Base-by-base conservation (phyloP, 2,797 vertebrate species). In the Ctenochaetus hawaiiensis region DNA sequence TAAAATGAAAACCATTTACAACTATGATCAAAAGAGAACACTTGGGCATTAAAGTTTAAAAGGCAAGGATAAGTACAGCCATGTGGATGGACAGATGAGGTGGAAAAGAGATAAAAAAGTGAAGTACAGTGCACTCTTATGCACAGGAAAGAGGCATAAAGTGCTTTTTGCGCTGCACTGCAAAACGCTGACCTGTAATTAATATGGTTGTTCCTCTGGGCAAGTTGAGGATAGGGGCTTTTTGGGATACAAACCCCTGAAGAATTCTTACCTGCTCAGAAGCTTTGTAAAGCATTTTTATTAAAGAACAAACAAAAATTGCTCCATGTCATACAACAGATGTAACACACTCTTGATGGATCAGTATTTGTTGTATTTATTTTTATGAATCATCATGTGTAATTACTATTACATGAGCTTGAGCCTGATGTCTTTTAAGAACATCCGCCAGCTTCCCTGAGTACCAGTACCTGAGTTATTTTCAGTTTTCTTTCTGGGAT, bases 1-100 rank as follows among this genome's bases (percentile, higher is more conserved):
- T 98, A 97, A 99, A 97, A 96, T 96, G 96, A 96, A 98, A 97
- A 97, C 95, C 96, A 98, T 97, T 98, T 97, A 97, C 97, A 97
- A 96, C 95, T 97, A 96, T 96, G 96, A 97, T 97, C 95, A 97
- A 96, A 96, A 96, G 95, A 97, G 95, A 96, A 97, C 96, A 97
- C 95, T 96, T 93, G 93, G 93, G 91, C 95, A 98, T 97, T 96
- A 97, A 97, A 97, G 93, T 97, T 98, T 98, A 96, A 98, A 96
- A 96, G 89, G 91, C 47, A 87, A 91, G 84, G 90, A 91, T 96
- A 96, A 96, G 96, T 96, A 96, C 91, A 96, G 94, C 95, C 87
- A 92, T 87, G 93, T 81, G 89, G 91, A 94, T 84, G 88, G 90
- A 90, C 81, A 88, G 91, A 94, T 90, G 90, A 92, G 89, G 87